These are phyloP conservation scores for Entomyzon cyanotis DNA, from an alignment of 2,113 vertebrate species.

Conservation along the genomic window DNA sequence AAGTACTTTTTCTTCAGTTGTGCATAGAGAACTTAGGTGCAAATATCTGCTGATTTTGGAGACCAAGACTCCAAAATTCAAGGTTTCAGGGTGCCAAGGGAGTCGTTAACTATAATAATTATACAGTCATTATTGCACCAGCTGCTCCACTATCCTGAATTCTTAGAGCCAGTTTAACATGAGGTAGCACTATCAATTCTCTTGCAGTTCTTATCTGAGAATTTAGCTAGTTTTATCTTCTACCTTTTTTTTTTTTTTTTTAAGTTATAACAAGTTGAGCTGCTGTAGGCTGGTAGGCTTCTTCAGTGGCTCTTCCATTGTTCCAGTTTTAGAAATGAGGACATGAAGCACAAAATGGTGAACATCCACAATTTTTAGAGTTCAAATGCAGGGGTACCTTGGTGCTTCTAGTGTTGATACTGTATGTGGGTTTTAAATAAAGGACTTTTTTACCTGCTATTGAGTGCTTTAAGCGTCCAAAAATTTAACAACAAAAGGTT, in stretches of 20 bases:
- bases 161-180: neutral
- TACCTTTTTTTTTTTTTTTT: neutral
- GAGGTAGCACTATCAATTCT: neutral
- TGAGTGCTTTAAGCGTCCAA: neutral
- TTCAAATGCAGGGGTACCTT: neutral
- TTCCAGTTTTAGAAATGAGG: neutral
- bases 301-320: neutral
- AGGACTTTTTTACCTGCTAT: neutral
- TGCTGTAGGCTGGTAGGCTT: neutral
- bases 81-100: neutral
- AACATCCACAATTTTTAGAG: neutral
- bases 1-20: neutral
- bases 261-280: neutral
- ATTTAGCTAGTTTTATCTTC: neutral
- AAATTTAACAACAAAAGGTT: neutral
- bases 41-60: neutral
- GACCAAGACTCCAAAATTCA: neutral
- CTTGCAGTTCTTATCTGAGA: neutral
- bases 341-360: neutral
- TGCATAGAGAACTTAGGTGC: neutral
- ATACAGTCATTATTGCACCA: neutral
- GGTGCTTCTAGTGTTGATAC: neutral
- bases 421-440: neutral
- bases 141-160: neutral
- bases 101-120: accelerated